phyloP scores from a whole-genome alignment of 2,888 invertebrate species.

The Ormia ochracea region DNA sequence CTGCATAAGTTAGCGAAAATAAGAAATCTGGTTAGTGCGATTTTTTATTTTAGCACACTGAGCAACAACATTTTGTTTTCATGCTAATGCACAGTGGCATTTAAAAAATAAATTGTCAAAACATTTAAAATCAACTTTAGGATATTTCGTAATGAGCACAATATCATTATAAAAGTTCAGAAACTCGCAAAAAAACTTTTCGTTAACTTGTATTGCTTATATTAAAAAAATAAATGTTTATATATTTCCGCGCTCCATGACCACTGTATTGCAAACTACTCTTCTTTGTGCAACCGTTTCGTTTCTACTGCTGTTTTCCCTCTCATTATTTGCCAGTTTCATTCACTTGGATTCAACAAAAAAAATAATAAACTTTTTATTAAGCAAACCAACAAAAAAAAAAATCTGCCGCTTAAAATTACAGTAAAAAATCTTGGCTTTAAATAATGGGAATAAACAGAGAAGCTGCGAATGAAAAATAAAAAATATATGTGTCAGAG shows the following conservation, averaged over 20 bases:
- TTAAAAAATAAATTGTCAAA: neutral
- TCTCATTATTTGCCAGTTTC: neutral
- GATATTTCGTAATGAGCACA: too few relatives aligned
- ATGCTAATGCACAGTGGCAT: neutral
- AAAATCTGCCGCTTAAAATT: too few relatives aligned
- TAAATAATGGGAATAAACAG: neutral
- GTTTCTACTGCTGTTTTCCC: too few relatives aligned
- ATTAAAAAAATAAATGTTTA: neutral
- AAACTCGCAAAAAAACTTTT: neutral
- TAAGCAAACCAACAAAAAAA: neutral
- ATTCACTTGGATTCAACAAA: neutral
- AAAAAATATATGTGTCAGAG: conserved; percentile 29
- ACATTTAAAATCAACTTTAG: neutral
- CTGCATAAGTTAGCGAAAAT: neutral
- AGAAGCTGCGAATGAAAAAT: neutral
- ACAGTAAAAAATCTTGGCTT: neutral
- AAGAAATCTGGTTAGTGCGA: neutral
- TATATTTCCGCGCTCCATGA: neutral
- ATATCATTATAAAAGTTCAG: too few relatives aligned
- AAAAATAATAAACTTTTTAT: neutral
- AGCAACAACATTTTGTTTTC: neutral
- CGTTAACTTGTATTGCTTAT: neutral
- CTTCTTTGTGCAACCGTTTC: neutral
- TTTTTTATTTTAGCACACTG: neutral
- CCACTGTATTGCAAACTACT: neutral